A percentile compares a stretch with the other conserved stretches of the same genome.
Conservation (phyloP, 2,113 vertebrate species). For the Regulus satrapa region DNA sequence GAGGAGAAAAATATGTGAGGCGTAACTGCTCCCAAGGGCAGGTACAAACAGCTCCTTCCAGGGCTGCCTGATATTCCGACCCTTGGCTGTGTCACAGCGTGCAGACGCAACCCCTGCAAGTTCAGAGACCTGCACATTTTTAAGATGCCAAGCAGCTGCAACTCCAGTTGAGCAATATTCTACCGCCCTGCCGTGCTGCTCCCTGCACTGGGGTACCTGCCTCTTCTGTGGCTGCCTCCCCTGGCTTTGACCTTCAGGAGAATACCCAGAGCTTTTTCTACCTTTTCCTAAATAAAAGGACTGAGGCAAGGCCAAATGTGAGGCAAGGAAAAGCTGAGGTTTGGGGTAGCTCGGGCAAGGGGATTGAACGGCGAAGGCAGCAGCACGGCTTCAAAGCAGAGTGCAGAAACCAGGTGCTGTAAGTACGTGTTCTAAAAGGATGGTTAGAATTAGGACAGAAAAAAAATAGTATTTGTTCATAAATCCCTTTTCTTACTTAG, state of each 20-base stretch:
- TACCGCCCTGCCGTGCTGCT: background rate
- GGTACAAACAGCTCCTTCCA: slow-evolving; percentile 9
- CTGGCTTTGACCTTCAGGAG: background rate
- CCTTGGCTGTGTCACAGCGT: background rate
- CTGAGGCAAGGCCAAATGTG: background rate
- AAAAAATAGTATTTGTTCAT: background rate
- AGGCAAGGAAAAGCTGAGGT: background rate
- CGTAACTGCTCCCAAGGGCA: background rate
- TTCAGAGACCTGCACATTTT: background rate
- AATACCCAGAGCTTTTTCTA: background rate
- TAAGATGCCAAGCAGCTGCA: background rate
- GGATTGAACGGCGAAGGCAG: background rate
- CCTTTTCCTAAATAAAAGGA: background rate
- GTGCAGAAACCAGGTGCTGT: background rate
- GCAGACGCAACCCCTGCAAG: background rate
- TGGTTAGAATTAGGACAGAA: background rate
- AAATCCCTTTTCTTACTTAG: background rate
- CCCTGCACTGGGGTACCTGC: rapidly evolving
- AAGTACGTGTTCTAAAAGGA: rapidly evolving
- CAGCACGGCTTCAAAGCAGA: background rate
- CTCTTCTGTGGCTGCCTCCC: background rate
- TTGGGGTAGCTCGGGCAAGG: background rate
- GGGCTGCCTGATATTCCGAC: background rate
- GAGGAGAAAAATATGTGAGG: background rate
- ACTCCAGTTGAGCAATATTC: background rate